Evolutionary conservation across 2,797 vertebrate species (phyloP).

Genomic region (Myotis findleyi): DNA sequence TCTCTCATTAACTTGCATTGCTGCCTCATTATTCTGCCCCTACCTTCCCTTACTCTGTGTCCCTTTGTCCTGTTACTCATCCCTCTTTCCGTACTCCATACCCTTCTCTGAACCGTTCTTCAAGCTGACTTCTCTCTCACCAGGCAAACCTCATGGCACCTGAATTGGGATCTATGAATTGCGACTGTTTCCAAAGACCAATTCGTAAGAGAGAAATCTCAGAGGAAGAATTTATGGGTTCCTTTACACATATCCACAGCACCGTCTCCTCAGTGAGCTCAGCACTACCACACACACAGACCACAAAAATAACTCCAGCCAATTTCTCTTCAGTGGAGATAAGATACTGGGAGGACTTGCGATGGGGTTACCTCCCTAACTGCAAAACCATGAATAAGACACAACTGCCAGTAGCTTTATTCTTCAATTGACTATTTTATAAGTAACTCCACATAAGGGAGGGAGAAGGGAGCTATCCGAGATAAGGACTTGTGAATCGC

Average conservation of each 20-base stretch:
- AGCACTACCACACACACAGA: background rate
- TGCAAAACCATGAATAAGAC: background rate
- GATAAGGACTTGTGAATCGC: conserved; percentile 28
- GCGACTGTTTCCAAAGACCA: conserved; percentile 28
- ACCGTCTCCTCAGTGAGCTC: background rate
- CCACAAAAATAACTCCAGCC: background rate
- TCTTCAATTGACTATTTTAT: background rate
- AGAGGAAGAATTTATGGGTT: background rate
- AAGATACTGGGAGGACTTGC: background rate
- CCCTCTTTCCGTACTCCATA: background rate
- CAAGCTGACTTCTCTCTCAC: background rate
- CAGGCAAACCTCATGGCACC: background rate
- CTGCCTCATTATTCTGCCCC: background rate
- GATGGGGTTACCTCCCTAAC: background rate
- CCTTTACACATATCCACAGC: conserved; percentile 43
- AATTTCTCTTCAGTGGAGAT: background rate
- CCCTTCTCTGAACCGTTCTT: background rate
- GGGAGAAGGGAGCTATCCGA: background rate
- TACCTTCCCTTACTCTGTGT: background rate
- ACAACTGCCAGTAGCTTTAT: background rate
- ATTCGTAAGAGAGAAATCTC: conserved; percentile 51
- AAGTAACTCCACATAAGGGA: background rate
- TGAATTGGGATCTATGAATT: conserved; percentile 15
- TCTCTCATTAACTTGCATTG: background rate
- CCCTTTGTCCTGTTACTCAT: background rate